Conservation (phyloP, 2,113 vertebrate species). For the Propithecus coquereli region DNA sequence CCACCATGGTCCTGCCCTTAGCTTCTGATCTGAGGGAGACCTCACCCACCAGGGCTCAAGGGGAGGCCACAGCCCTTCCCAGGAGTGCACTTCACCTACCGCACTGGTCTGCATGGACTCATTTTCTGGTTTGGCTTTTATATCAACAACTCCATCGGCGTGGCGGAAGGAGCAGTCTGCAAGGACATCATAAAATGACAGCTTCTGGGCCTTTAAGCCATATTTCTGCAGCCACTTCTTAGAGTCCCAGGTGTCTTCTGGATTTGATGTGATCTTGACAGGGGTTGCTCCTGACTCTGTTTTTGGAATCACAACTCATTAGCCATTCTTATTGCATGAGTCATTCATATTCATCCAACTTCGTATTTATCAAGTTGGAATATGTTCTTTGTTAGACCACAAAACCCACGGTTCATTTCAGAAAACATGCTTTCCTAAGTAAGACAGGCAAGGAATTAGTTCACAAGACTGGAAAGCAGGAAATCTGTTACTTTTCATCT, state of each 20-base stretch:
- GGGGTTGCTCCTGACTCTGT: slow-evolving; percentile 19
- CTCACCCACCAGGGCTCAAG: background rate
- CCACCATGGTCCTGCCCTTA: background rate
- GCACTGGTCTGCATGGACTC: slow-evolving; percentile 82
- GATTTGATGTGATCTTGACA: background rate
- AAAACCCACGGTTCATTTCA: background rate
- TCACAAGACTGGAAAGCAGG: background rate
- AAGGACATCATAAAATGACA: slow-evolving; percentile 81
- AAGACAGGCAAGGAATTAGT: background rate
- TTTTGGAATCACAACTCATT: slow-evolving; percentile 54
- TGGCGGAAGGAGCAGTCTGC: slow-evolving; percentile 85
- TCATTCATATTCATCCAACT: background rate
- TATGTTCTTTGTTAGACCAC: background rate
- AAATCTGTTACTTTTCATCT: background rate
- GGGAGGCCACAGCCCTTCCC: background rate
- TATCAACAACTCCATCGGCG: slow-evolving; percentile 81
- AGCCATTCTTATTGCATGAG: background rate
- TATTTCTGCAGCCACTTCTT: slow-evolving; percentile 84
- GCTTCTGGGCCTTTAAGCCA: slow-evolving; percentile 85
- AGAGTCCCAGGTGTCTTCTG: slow-evolving; percentile 81
- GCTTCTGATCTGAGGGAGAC: background rate
- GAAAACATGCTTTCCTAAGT: background rate
- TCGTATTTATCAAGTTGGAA: background rate
- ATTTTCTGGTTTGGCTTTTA: slow-evolving; percentile 83
- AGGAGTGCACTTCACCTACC: slow-evolving; percentile 75